Evolutionary conservation across 2,113 vertebrate genomes (phyloP).

Genomic region (Peucedramus taeniatus): DNA sequence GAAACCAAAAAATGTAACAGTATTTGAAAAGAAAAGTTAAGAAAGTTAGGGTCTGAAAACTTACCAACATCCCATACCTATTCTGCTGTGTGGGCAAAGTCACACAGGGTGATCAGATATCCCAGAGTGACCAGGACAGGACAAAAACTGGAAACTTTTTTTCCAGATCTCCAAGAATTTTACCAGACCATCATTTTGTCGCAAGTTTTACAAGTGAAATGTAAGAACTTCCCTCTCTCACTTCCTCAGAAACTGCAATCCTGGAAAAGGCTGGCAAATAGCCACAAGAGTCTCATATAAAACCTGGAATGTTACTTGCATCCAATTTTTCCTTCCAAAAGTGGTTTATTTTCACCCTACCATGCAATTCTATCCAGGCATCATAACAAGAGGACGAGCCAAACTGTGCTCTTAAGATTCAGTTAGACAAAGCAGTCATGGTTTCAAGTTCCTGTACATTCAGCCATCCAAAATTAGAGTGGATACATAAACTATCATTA

Average conservation of each 20-base stretch:
- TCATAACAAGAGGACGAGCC: background rate
- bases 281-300: background rate
- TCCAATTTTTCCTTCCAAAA: slow-evolving; percentile 2
- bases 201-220: background rate
- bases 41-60: background rate
- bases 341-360: background rate
- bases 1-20: background rate
- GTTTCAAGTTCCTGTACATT: background rate
- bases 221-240: background rate
- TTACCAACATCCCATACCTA: background rate
- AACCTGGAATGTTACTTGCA: background rate
- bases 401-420: background rate
- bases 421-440: background rate
- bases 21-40: background rate
- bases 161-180: background rate
- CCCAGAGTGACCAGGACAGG: background rate
- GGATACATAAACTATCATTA: background rate
- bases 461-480: background rate
- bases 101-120: background rate
- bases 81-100: background rate
- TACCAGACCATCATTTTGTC: background rate
- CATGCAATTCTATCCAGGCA: background rate
- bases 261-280: background rate
- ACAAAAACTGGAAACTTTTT: background rate
- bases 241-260: background rate